Base-by-base conservation (phyloP, 2,113 vertebrate species). In the Ibidorhyncha struthersii region DNA sequence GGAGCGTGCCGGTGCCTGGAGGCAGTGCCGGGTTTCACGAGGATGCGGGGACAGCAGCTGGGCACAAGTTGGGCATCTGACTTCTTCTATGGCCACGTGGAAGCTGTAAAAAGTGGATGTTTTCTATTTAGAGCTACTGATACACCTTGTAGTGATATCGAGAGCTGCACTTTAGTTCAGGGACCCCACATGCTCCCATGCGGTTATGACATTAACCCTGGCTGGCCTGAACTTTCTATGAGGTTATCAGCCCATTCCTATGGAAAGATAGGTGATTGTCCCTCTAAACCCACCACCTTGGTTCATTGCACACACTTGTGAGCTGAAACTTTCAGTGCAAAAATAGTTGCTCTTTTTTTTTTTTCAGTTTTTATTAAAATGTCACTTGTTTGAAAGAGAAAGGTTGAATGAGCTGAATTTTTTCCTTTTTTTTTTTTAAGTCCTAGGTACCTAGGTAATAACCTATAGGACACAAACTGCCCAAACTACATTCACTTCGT, bases 221-320 rank as follows among this genome's bases (percentile, higher is more conserved):
- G 12, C 25, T 81, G 41, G 7, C 8, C 55, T 82, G 17, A 29
- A 22, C 47, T 82, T 79, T 32, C 43, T 61, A 1, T 27, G 19
- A 67, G 13, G 8, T 41, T n/a, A 25, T 62, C 9, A 55, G 7
- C 12, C 12, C 0, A 0, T 40, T 62, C n/a, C 8, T 45, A 19
- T 11, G 11, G 47, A 71, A 53, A 90, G 14, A 23, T 36, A 67
- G 6, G 29, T 74, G 9, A 3, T 17, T 66, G 8, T 50, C 3
- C 12, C 7, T 38, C 12, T 62, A 71, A 76, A 29, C 4, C 10
- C 41, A 65, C 2, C 7, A 4, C 5, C 12, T 21, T 65, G 20
- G 8, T 23, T 22, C 5, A 4, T 30, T 41, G 40, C 50, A 47
- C 14, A 69, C 6, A 32, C 43, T n/a, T 21, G 8, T 8, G 7